Percentiles rank a stretch among this genome's conserved stretches.
Evolutionary conservation across 1,140 invertebrate genomes (phyloP).

Genomic region (Macrotrachela quadricornifera): DNA sequence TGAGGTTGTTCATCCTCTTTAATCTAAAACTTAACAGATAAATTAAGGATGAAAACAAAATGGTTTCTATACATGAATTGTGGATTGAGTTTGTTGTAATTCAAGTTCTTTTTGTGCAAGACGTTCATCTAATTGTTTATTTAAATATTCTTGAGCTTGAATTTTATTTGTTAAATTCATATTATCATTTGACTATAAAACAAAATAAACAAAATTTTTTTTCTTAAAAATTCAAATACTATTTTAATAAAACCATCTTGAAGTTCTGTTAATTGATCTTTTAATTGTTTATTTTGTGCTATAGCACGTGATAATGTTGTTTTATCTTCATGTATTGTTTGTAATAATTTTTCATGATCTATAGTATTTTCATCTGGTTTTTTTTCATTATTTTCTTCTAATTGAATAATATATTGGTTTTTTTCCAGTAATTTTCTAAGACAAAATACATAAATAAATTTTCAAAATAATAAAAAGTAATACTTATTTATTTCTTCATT

Average conservation of each 20-base stretch:
- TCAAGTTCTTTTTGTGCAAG: too few relatives aligned
- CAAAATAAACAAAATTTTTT: neutral
- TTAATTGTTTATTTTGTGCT: conserved; percentile 71
- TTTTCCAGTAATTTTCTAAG: too few relatives aligned
- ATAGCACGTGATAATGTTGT: conserved; percentile 71
- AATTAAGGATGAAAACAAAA: too few relatives aligned
- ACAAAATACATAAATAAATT: too few relatives aligned
- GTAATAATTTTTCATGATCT: conserved; percentile 42
- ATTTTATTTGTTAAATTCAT: neutral
- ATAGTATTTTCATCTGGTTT: conserved; percentile 28
- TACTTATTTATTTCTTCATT: conserved; percentile 38
- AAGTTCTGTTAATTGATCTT: conserved; percentile 61
- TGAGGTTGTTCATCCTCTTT: too few relatives aligned
- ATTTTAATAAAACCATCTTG: conserved; percentile 63
- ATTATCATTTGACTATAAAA: neutral
- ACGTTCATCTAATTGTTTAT: too few relatives aligned
- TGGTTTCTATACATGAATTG: too few relatives aligned
- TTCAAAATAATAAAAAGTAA: too few relatives aligned
- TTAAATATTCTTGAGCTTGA: neutral
- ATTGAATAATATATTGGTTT: too few relatives aligned
- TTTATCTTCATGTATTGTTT: conserved; percentile 68
- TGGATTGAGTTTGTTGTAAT: too few relatives aligned
- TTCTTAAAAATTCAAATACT: conserved; percentile 31
- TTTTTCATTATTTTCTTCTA: too few relatives aligned
- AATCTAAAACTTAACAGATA: too few relatives aligned